Percentiles rank a stretch among this genome's conserved stretches.
Conservation (phyloP, 1,140 invertebrate species). For the Anastrepha ludens region DNA sequence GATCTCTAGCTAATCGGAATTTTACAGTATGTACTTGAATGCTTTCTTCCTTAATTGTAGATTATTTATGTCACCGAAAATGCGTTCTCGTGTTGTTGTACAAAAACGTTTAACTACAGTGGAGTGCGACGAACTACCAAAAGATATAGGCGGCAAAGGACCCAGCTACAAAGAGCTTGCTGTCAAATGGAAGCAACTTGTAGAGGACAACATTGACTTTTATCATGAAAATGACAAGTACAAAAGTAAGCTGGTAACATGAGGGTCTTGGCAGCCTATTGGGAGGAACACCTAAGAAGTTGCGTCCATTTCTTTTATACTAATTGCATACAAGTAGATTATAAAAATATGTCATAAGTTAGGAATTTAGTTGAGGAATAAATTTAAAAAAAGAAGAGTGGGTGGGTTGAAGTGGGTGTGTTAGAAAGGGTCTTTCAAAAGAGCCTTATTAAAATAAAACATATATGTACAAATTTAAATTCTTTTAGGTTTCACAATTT, state of each 20-base stretch:
- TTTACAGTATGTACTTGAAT: no score
- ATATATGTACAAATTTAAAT: no score
- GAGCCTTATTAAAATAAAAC: no score
- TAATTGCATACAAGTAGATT: background rate
- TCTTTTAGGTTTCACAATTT: no score
- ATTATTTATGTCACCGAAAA: slow-evolving; percentile 82
- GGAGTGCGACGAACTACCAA: slow-evolving; percentile 76
- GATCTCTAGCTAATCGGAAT: background rate
- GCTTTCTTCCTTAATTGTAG: slow-evolving; percentile 54
- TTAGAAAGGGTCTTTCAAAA: no score
- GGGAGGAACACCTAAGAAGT: background rate
- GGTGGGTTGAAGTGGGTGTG: no score
- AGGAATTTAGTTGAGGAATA: no score
- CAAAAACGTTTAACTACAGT: slow-evolving; percentile 73
- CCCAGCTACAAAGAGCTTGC: slow-evolving; percentile 76
- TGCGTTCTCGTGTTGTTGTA: slow-evolving; percentile 77
- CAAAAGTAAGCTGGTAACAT: slow-evolving; percentile 70
- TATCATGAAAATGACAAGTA: slow-evolving; percentile 76
- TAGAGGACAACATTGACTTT: slow-evolving; percentile 77
- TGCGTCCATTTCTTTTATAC: background rate
- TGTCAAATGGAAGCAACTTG: slow-evolving; percentile 77
- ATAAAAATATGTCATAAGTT: no score
- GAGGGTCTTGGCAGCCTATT: background rate
- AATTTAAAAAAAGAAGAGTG: no score
- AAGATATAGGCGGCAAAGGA: slow-evolving; percentile 78